Conservation (phyloP, 37 sponge, comb jelly and placozoan species). For the Halichondria panicea region DNA sequence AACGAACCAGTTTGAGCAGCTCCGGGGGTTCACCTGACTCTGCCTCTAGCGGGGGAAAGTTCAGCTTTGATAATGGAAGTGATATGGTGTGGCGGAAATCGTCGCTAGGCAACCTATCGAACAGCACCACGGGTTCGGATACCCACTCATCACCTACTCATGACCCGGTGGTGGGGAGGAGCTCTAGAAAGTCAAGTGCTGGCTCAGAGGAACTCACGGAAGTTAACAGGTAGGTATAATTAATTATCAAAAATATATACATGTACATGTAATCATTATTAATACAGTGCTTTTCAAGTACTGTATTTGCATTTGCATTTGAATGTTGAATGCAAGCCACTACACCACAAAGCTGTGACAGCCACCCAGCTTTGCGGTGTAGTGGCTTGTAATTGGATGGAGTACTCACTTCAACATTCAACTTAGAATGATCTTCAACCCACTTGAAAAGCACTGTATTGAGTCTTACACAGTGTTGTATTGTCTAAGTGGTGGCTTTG, state of each 20-base stretch:
- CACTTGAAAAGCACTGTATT: too few species aligned
- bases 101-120: background rate
- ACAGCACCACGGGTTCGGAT: background rate
- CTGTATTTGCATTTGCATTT: too few species aligned
- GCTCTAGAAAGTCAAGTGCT: background rate
- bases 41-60: background rate
- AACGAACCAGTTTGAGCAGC: slow-evolving; percentile 2
- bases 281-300: too few species aligned
- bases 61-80: background rate
- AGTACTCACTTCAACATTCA: too few species aligned
- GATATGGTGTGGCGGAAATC: background rate
- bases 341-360: too few species aligned
- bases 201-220: slow-evolving; percentile 6
- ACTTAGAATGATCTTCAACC: too few species aligned
- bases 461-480: too few species aligned
- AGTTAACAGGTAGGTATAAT: slow-evolving; percentile 33
- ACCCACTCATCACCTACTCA: background rate
- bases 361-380: too few species aligned
- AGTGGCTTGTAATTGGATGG: too few species aligned
- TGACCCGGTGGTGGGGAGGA: background rate
- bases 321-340: too few species aligned
- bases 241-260: slow-evolving; percentile 5
- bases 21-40: slow-evolving; percentile 24
- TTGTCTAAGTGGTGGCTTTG: too few species aligned
- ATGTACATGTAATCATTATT: slow-evolving; percentile 6